phyloP scores from a whole-genome alignment of 2,888 invertebrate species.

The Drosophila antonietae region DNA sequence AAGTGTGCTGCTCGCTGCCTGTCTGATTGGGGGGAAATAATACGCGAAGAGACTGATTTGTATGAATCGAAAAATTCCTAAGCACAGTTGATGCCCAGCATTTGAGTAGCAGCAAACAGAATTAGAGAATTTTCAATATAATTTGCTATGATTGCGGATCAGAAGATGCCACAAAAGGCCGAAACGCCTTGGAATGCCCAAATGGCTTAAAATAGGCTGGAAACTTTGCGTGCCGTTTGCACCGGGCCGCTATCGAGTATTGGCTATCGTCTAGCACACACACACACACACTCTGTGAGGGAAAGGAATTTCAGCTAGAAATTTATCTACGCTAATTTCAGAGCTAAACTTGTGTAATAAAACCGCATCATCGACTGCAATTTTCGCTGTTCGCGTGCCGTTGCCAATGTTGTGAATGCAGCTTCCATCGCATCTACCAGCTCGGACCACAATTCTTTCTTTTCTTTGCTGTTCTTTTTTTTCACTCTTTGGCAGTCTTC shows the following conservation, averaged over 20 bases:
- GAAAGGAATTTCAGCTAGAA: slow-evolving; percentile 69
- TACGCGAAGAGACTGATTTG: not conserved
- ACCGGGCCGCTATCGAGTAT: slow-evolving; percentile 53
- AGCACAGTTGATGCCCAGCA: slow-evolving; percentile 24
- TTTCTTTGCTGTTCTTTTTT: not conserved
- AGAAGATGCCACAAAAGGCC: slow-evolving; percentile 51
- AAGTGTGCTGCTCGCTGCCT: slow-evolving; percentile 67
- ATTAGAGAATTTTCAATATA: slow-evolving; percentile 58
- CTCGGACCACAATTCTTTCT: slow-evolving; percentile 12
- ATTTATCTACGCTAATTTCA: slow-evolving; percentile 81
- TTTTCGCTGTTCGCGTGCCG: slow-evolving; percentile 74
- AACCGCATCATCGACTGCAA: slow-evolving; percentile 71
- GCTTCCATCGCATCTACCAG: slow-evolving; percentile 27
- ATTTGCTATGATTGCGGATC: slow-evolving; percentile 65
- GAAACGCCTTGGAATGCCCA: slow-evolving; percentile 58
- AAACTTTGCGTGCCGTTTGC: slow-evolving; percentile 43
- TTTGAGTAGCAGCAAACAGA: slow-evolving; percentile 36
- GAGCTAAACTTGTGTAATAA: slow-evolving; percentile 78
- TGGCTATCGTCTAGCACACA: slow-evolving; percentile 66
- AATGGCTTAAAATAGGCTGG: slow-evolving; percentile 33
- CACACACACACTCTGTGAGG: slow-evolving; percentile 20
- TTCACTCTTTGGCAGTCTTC: slow-evolving; percentile 45
- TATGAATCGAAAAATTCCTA: slow-evolving; percentile 23
- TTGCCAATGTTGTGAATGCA: slow-evolving; percentile 29
- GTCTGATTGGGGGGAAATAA: slow-evolving; percentile 8